A percentile compares a stretch with the other conserved stretches of the same genome.
Conservation (phyloP, 2,888 invertebrate genomes). For the Idaea straminata region DNA sequence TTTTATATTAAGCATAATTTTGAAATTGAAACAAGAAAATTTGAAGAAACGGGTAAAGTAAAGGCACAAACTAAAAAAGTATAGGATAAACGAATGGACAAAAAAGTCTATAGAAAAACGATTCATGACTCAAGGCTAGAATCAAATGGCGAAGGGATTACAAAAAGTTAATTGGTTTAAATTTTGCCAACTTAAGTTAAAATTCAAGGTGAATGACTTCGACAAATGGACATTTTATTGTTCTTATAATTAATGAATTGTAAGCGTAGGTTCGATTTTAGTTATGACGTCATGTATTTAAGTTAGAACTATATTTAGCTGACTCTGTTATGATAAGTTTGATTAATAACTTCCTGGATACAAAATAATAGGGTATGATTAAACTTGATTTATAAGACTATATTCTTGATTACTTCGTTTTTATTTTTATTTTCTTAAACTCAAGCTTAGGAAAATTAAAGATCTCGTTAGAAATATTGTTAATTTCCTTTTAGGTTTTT, state of each 20-base stretch:
- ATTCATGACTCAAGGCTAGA: slow-evolving; percentile 19
- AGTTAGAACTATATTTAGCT: neutral
- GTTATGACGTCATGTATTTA: neutral
- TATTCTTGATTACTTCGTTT: too few relatives aligned
- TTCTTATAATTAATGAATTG: neutral
- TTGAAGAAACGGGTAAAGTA: too few relatives aligned
- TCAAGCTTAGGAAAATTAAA: too few relatives aligned
- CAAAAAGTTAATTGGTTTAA: slow-evolving; percentile 32
- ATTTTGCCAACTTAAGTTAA: slow-evolving; percentile 23
- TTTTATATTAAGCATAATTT: too few relatives aligned
- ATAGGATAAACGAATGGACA: slow-evolving; percentile 20
- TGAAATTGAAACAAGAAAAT: too few relatives aligned
- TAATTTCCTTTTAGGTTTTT: too few relatives aligned
- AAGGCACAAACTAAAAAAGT: slow-evolving; percentile 11
- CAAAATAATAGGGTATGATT: neutral
- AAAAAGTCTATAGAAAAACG: neutral
- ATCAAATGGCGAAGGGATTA: slow-evolving; percentile 21
- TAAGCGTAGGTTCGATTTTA: neutral
- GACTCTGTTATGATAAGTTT: neutral
- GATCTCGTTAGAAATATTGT: too few relatives aligned
- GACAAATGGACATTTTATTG: neutral
- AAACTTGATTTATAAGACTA: too few relatives aligned
- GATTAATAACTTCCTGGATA: neutral
- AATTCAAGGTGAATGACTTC: slow-evolving; percentile 26
- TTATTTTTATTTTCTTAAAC: too few relatives aligned